Percentiles rank a stretch among this genome's conserved stretches.
phyloP scores from a whole-genome alignment of 2,797 vertebrate genomes.

The Leptoclinus maculatus region DNA sequence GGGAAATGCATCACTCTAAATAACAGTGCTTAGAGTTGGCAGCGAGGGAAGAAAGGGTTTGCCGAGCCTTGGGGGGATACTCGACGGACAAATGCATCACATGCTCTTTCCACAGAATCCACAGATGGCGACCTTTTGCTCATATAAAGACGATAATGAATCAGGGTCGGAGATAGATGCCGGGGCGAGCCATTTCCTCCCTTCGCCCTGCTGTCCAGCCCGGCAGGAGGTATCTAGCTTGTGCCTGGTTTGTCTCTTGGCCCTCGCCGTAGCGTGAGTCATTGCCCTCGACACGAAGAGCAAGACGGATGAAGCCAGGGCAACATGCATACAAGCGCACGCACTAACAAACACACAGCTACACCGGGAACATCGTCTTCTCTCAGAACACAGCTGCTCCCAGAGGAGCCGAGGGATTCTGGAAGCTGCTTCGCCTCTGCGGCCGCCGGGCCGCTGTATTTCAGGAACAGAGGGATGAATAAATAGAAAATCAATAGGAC shows the following conservation, averaged over 20 bases:
- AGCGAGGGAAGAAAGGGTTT: constrained; percentile 54
- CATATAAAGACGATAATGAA: constrained; percentile 72
- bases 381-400: constrained; percentile 52
- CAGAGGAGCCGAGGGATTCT: constrained; percentile 49
- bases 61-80: constrained; percentile 52
- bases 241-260: constrained; percentile 59
- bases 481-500: constrained; percentile 69
- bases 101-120: constrained; percentile 45
- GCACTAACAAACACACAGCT: constrained; percentile 29
- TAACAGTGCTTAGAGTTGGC: constrained; percentile 73
- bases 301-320: constrained; percentile 53
- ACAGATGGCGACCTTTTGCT: constrained; percentile 65
- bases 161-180: constrained; percentile 63
- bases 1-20: constrained; percentile 77
- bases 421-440: constrained; percentile 43
- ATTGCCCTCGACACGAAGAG: constrained; percentile 57
- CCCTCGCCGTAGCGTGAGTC: constrained; percentile 57
- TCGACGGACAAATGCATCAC: constrained; percentile 70
- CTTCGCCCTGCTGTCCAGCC: constrained; percentile 45
- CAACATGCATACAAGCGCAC: constrained; percentile 3
- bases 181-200: constrained; percentile 30
- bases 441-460: constrained; percentile 30
- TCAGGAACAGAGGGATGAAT: constrained; percentile 59
- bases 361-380: constrained; percentile 29
- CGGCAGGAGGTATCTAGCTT: constrained; percentile 68